These are phyloP conservation scores for Pinna nobilis DNA, from an alignment of 1,140 invertebrate genomes.

Conservation along the genomic window DNA sequence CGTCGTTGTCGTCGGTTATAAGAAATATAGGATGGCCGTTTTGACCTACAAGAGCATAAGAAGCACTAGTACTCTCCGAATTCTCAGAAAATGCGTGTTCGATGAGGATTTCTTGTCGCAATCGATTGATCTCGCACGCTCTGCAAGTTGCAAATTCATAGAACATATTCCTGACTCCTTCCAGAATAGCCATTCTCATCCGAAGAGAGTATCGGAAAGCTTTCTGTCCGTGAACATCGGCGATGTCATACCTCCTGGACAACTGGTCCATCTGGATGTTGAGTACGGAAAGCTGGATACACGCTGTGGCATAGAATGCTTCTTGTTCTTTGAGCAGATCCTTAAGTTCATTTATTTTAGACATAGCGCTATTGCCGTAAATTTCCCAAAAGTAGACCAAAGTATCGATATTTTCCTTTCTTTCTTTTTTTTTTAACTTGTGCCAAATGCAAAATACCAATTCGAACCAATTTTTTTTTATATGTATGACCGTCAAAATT, in stretches of 20 bases:
- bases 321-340: conserved; percentile 32
- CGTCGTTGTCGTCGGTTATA: conserved; percentile 10
- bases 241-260: conserved; percentile 30
- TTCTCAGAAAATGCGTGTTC: conserved; percentile 41
- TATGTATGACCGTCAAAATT: too few species aligned
- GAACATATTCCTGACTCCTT: conserved; percentile 49
- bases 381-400: background rate
- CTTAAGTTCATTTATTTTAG: conserved; percentile 29
- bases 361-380: conserved; percentile 5
- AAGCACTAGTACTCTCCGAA: background rate
- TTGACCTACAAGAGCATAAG: background rate
- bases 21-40: conserved; percentile 29
- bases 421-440: background rate
- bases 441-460: too few species aligned
- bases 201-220: conserved; percentile 42
- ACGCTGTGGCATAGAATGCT: conserved; percentile 27
- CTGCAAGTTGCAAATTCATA: conserved; percentile 45
- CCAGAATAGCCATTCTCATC: conserved; percentile 42
- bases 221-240: conserved; percentile 19
- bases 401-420: background rate
- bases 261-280: conserved; percentile 35
- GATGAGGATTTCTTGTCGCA: conserved; percentile 41
- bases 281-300: conserved; percentile 27
- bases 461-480: too few species aligned
- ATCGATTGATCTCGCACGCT: conserved; percentile 30